Percentiles rank a stretch among this genome's conserved stretches.
phyloP scores from a whole-genome alignment of 2,888 invertebrate species.

The Papilio demoleus region DNA sequence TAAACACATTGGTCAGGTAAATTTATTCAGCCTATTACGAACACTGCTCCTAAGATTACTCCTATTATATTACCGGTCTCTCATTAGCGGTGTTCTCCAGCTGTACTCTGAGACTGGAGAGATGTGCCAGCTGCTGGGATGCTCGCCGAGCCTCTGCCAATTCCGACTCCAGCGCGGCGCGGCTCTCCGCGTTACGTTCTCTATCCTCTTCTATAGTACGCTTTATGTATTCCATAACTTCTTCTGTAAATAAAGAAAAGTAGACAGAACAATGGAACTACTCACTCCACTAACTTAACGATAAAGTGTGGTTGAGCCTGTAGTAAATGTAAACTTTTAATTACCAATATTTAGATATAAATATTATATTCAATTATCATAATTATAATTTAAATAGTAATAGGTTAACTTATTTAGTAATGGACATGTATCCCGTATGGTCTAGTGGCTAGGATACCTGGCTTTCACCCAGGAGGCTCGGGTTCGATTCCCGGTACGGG shows the following conservation, averaged over 20 bases:
- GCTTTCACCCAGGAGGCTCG: slow-evolving; percentile 85
- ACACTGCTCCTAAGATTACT: not conserved
- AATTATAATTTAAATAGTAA: no score
- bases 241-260: slow-evolving; percentile 58
- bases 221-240: slow-evolving; percentile 72
- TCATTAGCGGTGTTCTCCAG: slow-evolving; percentile 60
- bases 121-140: slow-evolving; percentile 67
- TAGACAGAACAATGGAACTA: not conserved
- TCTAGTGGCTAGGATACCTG: slow-evolving; percentile 88
- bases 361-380: no score
- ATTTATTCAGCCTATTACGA: no score
- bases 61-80: slow-evolving; percentile 58
- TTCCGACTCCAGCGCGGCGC: slow-evolving; percentile 66
- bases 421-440: slow-evolving; percentile 62
- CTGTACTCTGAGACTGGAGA: slow-evolving; percentile 64
- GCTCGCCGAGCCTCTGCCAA: slow-evolving; percentile 66
- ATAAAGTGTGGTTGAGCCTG: not conserved
- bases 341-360: no score
- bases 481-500: not conserved
- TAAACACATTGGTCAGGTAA: no score
- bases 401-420: slow-evolving; percentile 9
- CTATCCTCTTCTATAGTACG: slow-evolving; percentile 74
- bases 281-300: not conserved
- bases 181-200: slow-evolving; percentile 66
- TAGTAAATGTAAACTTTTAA: no score